Evolutionary conservation across 2,113 vertebrate genomes (phyloP).

Genomic region (Neogobius melanostomus): DNA sequence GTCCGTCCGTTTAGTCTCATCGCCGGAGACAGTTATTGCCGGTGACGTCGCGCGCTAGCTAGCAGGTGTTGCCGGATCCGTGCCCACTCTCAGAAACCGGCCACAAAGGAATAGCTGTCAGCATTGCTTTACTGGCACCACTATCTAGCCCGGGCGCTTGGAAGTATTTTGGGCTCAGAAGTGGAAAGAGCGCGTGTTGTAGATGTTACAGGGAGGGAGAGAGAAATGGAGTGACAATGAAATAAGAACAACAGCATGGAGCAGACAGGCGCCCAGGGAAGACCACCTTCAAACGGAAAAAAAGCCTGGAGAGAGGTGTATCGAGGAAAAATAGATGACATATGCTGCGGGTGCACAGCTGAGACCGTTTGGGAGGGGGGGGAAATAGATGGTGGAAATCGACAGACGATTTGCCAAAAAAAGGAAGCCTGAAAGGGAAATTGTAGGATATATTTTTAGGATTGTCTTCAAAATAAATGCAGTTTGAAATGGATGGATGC

Average conservation of each 20-base stretch:
- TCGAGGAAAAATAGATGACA: slow-evolving; percentile 6
- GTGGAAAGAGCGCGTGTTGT: slow-evolving; percentile 15
- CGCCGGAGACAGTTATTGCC: slow-evolving; percentile 46
- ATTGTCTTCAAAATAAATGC: too few species aligned
- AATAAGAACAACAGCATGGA: slow-evolving; percentile 25
- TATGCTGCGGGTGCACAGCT: neutral
- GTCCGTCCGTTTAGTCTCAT: slow-evolving; percentile 35
- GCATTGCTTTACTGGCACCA: slow-evolving; percentile 58
- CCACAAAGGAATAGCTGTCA: slow-evolving; percentile 76
- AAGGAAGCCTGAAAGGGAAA: neutral
- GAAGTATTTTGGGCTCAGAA: slow-evolving; percentile 47
- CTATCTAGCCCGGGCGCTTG: slow-evolving; percentile 42
- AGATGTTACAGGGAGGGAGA: neutral
- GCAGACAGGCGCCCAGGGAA: slow-evolving; percentile 21
- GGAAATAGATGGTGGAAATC: neutral
- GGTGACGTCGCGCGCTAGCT: slow-evolving; percentile 55
- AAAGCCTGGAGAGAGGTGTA: slow-evolving; percentile 25
- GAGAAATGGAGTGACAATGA: slow-evolving; percentile 25
- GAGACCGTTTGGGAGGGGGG: neutral
- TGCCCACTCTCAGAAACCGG: slow-evolving; percentile 63
- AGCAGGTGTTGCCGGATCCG: slow-evolving; percentile 67
- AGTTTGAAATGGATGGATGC: too few species aligned
- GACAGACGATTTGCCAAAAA: neutral
- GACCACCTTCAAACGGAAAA: slow-evolving; percentile 17
- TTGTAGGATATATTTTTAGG: too few species aligned